Conservation (phyloP, 2,888 invertebrate species). For the Melieria picta region DNA sequence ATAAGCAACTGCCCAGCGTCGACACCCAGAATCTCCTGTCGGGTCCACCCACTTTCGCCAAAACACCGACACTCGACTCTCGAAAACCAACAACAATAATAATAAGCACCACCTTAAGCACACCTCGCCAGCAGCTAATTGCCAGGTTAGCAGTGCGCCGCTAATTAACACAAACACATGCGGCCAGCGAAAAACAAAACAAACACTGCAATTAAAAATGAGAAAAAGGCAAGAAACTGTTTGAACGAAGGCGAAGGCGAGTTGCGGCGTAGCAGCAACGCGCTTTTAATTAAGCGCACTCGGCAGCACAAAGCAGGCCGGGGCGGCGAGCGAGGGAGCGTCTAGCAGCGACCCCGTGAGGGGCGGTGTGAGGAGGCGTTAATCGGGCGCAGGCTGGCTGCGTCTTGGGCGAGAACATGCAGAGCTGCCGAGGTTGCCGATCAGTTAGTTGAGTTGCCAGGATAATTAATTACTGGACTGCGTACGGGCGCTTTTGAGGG, state of each 20-base stretch:
- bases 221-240: constrained; percentile 12
- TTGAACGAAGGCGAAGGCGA: not conserved
- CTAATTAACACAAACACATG: constrained; percentile 27
- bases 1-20: no score
- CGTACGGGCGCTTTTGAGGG: constrained; percentile 3
- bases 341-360: no score
- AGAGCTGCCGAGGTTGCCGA: no score
- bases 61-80: not conserved
- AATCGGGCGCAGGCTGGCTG: no score
- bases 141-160: constrained; percentile 17
- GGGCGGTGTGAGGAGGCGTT: no score
- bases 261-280: constrained; percentile 25
- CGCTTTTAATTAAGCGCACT: constrained; percentile 31
- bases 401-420: no score
- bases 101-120: no score
- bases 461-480: constrained; percentile 31
- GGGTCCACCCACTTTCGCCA: not conserved
- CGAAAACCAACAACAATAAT: not conserved
- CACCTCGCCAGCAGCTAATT: constrained; percentile 16
- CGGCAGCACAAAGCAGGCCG: no score
- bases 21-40: no score
- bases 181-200: not conserved
- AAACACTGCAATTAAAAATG: constrained; percentile 17
- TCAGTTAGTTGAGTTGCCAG: constrained; percentile 32
- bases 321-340: no score